A percentile compares a stretch with the other conserved stretches of the same genome.
These are phyloP conservation scores for Emydocephalus ijimae DNA, from an alignment of 2,113 vertebrate species.

Conservation along the genomic window DNA sequence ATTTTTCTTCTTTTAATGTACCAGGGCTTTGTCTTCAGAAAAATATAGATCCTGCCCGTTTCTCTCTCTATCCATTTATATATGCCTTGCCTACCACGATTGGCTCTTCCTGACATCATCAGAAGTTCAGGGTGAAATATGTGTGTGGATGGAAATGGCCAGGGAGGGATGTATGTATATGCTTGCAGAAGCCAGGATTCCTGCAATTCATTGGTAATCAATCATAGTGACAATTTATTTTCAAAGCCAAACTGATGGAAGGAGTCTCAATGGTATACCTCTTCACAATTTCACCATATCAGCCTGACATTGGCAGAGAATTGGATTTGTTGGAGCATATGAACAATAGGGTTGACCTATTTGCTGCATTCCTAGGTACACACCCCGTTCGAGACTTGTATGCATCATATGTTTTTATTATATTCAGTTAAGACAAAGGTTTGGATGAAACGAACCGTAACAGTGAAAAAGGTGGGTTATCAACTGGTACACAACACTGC, in stretches of 20 bases:
- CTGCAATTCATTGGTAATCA: background rate
- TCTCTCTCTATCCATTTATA: background rate
- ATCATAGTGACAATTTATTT: background rate
- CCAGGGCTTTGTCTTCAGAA: background rate
- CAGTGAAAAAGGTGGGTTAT: background rate
- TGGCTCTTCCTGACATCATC: background rate
- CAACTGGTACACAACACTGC: background rate
- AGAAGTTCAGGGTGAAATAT: background rate
- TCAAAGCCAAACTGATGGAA: background rate
- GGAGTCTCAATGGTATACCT: background rate
- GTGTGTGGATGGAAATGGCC: background rate
- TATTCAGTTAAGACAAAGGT: background rate
- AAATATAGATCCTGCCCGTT: background rate
- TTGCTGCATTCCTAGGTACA: background rate
- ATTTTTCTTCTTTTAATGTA: background rate
- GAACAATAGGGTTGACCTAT: background rate
- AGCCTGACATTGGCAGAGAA: background rate
- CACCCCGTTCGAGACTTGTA: background rate
- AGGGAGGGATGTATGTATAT: background rate
- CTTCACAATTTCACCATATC: background rate
- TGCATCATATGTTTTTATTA: background rate
- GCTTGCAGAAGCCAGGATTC: background rate
- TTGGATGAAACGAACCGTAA: background rate
- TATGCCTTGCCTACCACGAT: background rate
- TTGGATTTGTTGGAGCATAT: background rate